phyloP scores from a whole-genome alignment of 2,113 vertebrate genomes.

The Sisor rabdophorus region DNA sequence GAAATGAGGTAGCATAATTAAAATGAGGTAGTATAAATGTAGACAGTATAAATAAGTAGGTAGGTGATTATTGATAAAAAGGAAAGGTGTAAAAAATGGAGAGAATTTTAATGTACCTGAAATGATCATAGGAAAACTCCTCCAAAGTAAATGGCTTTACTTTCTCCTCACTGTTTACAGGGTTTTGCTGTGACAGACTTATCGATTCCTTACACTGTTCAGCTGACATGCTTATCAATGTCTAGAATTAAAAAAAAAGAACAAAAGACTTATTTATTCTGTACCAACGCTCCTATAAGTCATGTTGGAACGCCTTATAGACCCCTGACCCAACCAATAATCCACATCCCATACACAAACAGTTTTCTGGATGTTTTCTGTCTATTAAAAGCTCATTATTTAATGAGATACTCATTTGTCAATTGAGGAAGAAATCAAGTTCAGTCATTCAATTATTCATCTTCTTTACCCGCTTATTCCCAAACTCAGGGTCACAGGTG shows the following conservation, averaged over 20 bases:
- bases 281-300: no score
- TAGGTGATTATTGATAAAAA: background rate
- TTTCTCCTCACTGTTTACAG: constrained; percentile 75
- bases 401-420: no score
- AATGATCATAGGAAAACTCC: constrained; percentile 94
- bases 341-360: no score
- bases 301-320: no score
- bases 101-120: constrained; percentile 73
- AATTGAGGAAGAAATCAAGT: no score
- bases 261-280: background rate
- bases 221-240: constrained; percentile 89
- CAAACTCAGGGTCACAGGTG: no score
- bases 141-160: constrained; percentile 90
- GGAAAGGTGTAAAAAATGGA: background rate
- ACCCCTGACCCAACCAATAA: no score
- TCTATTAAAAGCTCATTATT: no score
- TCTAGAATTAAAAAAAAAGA: constrained; percentile 61
- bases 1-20: background rate
- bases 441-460: no score
- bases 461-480: no score
- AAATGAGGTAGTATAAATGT: background rate
- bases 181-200: constrained; percentile 74
- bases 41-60: background rate
- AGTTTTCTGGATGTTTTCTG: no score
- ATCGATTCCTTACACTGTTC: constrained; percentile 87